Evolutionary conservation across 2,113 vertebrate genomes (phyloP).

Genomic region (Dryoscopus gambensis): DNA sequence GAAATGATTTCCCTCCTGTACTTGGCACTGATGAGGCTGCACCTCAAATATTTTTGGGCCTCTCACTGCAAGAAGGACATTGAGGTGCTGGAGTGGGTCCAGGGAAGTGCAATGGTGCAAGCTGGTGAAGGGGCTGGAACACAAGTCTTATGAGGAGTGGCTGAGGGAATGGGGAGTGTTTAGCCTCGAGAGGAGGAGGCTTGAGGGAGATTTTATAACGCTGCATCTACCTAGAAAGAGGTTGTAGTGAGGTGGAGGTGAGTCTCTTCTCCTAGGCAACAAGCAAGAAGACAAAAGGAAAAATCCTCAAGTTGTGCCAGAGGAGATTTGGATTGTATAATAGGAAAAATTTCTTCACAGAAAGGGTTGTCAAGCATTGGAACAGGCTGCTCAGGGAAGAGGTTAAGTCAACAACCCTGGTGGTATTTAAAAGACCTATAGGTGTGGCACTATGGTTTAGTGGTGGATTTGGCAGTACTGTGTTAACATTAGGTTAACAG

Average conservation of each 20-base stretch:
- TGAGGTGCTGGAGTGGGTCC: neutral
- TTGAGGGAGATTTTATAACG: neutral
- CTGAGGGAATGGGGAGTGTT: neutral
- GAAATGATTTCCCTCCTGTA: neutral
- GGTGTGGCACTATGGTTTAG: neutral
- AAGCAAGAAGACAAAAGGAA: neutral
- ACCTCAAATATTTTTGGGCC: neutral
- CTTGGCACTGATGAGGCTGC: neutral
- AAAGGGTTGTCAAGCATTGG: neutral
- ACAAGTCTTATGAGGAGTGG: neutral
- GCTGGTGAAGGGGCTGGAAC: too few species aligned
- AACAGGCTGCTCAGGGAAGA: neutral
- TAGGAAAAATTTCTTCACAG: neutral
- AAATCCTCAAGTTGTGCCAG: neutral
- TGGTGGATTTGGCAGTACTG: neutral
- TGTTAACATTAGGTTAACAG: neutral
- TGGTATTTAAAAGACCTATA: neutral
- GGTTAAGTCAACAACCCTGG: neutral
- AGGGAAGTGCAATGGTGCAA: neutral
- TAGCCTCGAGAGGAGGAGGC: neutral
- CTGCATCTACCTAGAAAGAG: neutral
- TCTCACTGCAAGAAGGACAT: neutral
- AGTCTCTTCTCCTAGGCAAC: neutral
- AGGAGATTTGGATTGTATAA: neutral
- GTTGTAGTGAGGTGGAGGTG: neutral